These are phyloP conservation scores for Camelus dromedarius DNA, from an alignment of 2,113 vertebrate species.

Conservation along the genomic window DNA sequence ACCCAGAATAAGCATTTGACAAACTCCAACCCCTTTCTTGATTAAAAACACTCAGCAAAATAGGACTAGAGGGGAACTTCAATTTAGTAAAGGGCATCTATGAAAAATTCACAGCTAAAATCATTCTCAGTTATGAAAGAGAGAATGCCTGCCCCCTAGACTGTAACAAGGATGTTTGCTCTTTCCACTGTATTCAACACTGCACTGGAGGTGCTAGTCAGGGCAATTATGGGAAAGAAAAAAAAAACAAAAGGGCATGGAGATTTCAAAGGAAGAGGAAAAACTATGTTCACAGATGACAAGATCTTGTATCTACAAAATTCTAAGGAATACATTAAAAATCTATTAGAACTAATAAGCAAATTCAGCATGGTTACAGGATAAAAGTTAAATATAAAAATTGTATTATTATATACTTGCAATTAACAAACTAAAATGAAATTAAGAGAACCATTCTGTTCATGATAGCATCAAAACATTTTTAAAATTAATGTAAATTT, in stretches of 20 bases:
- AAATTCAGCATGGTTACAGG: not conserved
- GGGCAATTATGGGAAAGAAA: not conserved
- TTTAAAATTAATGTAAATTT: not conserved
- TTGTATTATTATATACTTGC: not conserved
- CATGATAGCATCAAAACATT: not conserved
- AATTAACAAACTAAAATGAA: conserved; percentile 27
- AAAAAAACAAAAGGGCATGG: not conserved
- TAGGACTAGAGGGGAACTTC: too few species aligned
- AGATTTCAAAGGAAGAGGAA: not conserved
- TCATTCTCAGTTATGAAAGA: not conserved
- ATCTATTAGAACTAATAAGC: conserved; percentile 31
- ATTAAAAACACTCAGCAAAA: too few species aligned
- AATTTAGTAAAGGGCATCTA: too few species aligned
- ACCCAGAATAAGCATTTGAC: too few species aligned
- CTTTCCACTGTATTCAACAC: not conserved
- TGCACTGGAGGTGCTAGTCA: not conserved
- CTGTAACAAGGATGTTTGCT: not conserved
- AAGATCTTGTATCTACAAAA: not conserved
- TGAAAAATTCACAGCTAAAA: too few species aligned
- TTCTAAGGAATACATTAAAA: not conserved
- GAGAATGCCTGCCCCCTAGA: not conserved
- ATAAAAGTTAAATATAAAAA: not conserved
- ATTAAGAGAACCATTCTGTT: conserved; percentile 4
- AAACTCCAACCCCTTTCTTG: too few species aligned
- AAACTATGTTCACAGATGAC: not conserved